Percentiles rank a stretch among this genome's conserved stretches.
Conservation (phyloP, 2,797 vertebrate species). For the Xenentodon cancila region DNA sequence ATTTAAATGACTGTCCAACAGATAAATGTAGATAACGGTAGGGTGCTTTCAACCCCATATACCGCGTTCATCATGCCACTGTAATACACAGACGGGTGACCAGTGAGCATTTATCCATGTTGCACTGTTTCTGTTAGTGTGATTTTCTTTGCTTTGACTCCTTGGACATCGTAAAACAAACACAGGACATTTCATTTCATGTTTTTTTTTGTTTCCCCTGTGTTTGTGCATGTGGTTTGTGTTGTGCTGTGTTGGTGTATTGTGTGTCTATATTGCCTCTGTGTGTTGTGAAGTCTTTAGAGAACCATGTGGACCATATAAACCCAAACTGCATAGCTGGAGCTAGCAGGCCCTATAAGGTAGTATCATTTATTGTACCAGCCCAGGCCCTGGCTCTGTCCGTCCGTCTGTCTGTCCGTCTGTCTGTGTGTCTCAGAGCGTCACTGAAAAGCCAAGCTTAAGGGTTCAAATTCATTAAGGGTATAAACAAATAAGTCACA, state of each 20-base stretch:
- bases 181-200: constrained; percentile 76
- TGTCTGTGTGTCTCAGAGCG: constrained; percentile 53
- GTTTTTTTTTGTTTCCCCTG: constrained; percentile 66
- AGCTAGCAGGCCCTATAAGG: constrained; percentile 91
- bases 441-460: constrained; percentile 59
- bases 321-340: constrained; percentile 92
- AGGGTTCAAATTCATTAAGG: constrained; percentile 38
- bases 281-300: constrained; percentile 95
- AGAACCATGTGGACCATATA: constrained; percentile 94
- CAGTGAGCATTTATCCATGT: constrained; percentile 39
- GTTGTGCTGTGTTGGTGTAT: constrained; percentile 78
- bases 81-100: constrained; percentile 6
- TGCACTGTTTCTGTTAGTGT: constrained; percentile 29
- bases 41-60: not conserved
- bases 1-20: not conserved
- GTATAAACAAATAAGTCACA: not conserved
- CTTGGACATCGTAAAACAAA: constrained; percentile 26
- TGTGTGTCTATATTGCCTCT: constrained; percentile 72
- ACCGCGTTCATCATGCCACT: not conserved
- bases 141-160: constrained; percentile 61
- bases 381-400: constrained; percentile 72
- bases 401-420: constrained; percentile 72
- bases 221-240: constrained; percentile 94
- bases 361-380: constrained; percentile 83
- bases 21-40: not conserved